phyloP scores from a whole-genome alignment of 2,888 invertebrate species.

The Parasteatoda lunata region DNA sequence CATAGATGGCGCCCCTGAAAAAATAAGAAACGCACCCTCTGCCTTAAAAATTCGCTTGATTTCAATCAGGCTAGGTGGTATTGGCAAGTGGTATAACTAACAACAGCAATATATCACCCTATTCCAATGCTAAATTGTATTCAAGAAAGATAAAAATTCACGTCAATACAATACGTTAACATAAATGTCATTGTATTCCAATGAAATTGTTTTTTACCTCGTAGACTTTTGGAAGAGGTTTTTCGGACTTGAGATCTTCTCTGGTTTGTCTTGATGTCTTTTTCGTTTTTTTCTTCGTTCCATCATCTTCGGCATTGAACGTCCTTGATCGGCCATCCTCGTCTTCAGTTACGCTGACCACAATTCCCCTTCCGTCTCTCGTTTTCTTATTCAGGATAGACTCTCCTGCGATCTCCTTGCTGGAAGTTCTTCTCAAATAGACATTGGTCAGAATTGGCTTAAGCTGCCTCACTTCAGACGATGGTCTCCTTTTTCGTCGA shows the following conservation, averaged over 20 bases:
- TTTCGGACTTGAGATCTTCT: conserved; percentile 16
- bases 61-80: no score
- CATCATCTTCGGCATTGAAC: neutral
- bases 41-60: no score
- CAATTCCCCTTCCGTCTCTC: neutral
- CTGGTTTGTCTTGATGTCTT: neutral
- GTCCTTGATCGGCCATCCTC: neutral
- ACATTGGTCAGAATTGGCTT: conserved; percentile 64
- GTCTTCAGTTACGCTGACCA: neutral
- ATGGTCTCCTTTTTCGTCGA: neutral
- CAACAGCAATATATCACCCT: no score
- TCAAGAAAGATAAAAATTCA: no score
- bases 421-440: conserved; percentile 37
- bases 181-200: no score
- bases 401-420: conserved; percentile 45
- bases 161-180: no score
- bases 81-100: no score
- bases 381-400: conserved; percentile 47
- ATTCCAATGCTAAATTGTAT: no score
- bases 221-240: conserved; percentile 35
- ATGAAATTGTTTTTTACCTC: conserved; percentile 7
- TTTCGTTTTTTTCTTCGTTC: conserved; percentile 14
- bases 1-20: no score
- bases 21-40: no score
- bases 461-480: conserved; percentile 31